Conservation (phyloP, 1,140 invertebrate species). For the Pogonognathellus flavescens region DNA sequence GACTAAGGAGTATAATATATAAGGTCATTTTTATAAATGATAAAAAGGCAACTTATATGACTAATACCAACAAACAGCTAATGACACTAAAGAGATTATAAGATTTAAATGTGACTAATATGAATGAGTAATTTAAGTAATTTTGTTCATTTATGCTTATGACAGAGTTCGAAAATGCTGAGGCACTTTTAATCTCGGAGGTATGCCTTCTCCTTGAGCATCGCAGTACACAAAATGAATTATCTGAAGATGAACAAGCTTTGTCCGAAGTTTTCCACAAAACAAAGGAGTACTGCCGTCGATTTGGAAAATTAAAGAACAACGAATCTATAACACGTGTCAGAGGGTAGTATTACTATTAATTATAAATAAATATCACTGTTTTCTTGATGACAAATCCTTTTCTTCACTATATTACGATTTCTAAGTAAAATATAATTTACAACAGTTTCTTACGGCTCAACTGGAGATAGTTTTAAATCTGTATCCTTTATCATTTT, state of each 20-base stretch:
- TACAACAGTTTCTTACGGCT: too few relatives aligned
- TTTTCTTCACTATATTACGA: too few relatives aligned
- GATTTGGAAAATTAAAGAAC: constrained; percentile 98
- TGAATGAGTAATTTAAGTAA: background rate
- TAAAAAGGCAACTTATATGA: too few relatives aligned
- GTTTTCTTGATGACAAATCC: too few relatives aligned
- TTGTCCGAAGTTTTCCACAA: constrained; percentile 99
- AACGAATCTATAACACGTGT: constrained; percentile 97
- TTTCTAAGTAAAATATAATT: too few relatives aligned
- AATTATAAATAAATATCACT: background rate
- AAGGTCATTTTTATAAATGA: too few relatives aligned
- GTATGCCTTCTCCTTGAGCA: constrained; percentile 98
- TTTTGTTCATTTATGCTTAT: constrained; percentile 64
- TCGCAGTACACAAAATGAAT: constrained; percentile 97
- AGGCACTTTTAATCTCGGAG: constrained; percentile 97
- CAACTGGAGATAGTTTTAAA: too few relatives aligned
- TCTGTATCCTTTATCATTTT: constrained; percentile 21
- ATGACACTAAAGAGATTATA: background rate
- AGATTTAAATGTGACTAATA: background rate
- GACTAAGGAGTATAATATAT: too few relatives aligned
- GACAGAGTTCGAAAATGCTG: constrained; percentile 98
- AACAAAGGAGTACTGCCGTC: constrained; percentile 94
- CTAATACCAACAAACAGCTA: too few relatives aligned
- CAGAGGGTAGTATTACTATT: constrained; percentile 76
- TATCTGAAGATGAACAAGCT: constrained; percentile 97